Percentiles rank a stretch among this genome's conserved stretches.
Conservation (phyloP, 2,797 vertebrate genomes). For the Nothura maculosa region DNA sequence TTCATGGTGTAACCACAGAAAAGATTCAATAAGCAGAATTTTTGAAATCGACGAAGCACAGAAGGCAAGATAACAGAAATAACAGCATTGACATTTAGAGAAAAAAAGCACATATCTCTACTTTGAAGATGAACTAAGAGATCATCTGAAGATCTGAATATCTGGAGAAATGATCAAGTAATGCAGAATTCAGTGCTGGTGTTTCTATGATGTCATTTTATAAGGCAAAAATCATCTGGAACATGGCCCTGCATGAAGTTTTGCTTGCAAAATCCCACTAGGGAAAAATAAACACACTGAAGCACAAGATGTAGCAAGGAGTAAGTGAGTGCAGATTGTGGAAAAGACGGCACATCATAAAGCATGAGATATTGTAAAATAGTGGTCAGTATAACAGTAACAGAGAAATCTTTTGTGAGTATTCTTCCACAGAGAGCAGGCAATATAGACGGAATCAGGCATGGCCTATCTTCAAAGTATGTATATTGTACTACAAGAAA, state of each 20-base stretch:
- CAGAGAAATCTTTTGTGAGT: background rate
- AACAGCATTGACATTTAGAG: background rate
- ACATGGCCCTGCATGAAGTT: background rate
- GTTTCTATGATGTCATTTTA: background rate
- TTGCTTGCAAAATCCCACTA: background rate
- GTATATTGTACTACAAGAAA: background rate
- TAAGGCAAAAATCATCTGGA: background rate
- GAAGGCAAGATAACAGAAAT: background rate
- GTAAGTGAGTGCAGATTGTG: background rate
- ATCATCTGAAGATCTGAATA: background rate
- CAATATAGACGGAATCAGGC: background rate
- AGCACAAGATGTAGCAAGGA: background rate
- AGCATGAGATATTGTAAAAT: background rate
- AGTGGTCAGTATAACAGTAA: background rate
- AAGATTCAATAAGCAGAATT: background rate
- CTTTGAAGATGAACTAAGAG: background rate
- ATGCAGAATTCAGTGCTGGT: background rate
- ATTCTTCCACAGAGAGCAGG: background rate
- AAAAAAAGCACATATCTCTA: background rate
- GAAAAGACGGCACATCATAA: background rate
- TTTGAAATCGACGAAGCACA: background rate
- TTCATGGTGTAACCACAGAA: background rate
- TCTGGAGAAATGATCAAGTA: background rate
- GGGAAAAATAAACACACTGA: background rate
- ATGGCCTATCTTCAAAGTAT: background rate